Conservation (phyloP, 2,888 invertebrate species). For the Rhagonycha lutea region DNA sequence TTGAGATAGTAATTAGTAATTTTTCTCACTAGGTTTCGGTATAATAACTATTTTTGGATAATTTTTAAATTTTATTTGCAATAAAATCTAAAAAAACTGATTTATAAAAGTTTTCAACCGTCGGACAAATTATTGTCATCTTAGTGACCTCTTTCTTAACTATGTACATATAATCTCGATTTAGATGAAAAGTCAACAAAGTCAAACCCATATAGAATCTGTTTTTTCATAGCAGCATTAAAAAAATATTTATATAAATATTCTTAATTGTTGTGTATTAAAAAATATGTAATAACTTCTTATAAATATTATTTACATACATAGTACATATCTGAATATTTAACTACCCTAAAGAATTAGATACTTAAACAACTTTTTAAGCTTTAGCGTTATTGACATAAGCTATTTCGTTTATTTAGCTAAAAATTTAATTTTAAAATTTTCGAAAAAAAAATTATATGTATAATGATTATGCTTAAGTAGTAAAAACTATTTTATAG, state of each 20-base stretch:
- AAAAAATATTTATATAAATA: no score
- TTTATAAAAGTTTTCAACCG: no score
- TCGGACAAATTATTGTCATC: background rate
- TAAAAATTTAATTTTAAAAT: background rate
- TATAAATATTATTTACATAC: no score
- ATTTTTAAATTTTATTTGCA: no score
- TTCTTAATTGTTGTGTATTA: background rate
- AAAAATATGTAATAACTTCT: background rate
- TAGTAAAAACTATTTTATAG: no score
- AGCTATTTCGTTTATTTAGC: background rate
- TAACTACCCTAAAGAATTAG: background rate
- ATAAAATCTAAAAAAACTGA: no score
- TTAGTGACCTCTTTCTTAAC: background rate
- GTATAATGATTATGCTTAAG: background rate
- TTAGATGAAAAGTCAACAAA: background rate
- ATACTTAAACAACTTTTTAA: background rate
- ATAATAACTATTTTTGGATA: no score
- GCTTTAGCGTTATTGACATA: background rate
- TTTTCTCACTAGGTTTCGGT: no score
- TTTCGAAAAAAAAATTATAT: no score
- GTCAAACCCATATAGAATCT: background rate
- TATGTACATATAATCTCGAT: background rate
- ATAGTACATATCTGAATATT: background rate
- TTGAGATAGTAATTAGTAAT: no score
- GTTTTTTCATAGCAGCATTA: no score